Percentiles rank a stretch among this genome's conserved stretches.
These are phyloP conservation scores for Scolopax rusticola DNA, from an alignment of 2,797 vertebrate genomes.

Conservation along the genomic window DNA sequence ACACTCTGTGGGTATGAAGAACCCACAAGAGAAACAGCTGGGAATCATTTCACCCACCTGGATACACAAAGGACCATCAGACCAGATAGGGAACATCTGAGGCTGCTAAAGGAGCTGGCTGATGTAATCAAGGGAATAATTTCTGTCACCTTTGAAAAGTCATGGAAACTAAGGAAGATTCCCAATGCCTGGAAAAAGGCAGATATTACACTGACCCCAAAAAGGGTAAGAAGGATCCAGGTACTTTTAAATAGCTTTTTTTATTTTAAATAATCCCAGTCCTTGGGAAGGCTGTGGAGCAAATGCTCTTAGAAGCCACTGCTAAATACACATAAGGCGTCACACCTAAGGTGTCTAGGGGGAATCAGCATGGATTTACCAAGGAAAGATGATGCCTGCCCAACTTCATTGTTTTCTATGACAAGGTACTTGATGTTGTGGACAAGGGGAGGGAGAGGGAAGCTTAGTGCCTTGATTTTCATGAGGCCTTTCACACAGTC, in stretches of 20 bases:
- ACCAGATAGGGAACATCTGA: not conserved
- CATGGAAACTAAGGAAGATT: not conserved
- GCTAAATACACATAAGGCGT: not conserved
- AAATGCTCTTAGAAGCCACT: not conserved
- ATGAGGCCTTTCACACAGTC: not conserved
- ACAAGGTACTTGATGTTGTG: not conserved
- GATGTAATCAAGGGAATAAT: not conserved
- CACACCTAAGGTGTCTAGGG: not conserved
- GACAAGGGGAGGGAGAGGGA: not conserved
- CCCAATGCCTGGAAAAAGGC: not conserved
- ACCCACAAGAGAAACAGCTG: not conserved
- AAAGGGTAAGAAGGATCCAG: not conserved
- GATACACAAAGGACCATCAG: not conserved
- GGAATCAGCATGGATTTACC: not conserved
- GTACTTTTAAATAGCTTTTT: not conserved
- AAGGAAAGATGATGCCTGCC: not conserved
- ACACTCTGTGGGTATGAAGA: not conserved
- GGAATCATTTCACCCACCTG: not conserved
- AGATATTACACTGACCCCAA: fast-evolving
- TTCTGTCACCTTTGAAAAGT: not conserved
- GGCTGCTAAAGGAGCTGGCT: not conserved
- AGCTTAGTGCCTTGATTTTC: not conserved
- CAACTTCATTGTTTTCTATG: not conserved
- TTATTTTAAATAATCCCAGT: too few species aligned
- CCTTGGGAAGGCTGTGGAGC: not conserved